phyloP scores from a whole-genome alignment of 1,140 invertebrate species.

The Cardiocondyla obscurior region DNA sequence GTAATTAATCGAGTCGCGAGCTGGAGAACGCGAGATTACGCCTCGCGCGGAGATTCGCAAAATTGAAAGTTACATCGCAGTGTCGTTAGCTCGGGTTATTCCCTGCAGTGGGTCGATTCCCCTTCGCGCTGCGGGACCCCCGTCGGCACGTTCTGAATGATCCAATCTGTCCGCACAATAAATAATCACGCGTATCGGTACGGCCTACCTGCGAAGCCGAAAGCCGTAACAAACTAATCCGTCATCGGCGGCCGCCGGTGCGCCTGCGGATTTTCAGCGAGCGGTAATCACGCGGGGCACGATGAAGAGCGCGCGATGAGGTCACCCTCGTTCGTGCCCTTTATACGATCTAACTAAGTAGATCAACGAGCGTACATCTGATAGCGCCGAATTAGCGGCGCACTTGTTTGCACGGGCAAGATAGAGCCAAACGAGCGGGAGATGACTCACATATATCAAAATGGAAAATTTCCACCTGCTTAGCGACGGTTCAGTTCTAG shows the following conservation, averaged over 20 bases:
- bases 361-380: conserved; percentile 22
- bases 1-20: background rate
- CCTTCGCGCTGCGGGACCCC: conserved; percentile 60
- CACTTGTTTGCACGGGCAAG: conserved; percentile 13
- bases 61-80: conserved; percentile 65
- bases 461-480: background rate
- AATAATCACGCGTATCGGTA: conserved; percentile 76
- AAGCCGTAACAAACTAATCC: conserved; percentile 78
- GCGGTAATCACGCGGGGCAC: conserved; percentile 35
- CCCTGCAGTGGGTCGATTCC: conserved; percentile 62
- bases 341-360: conserved; percentile 9
- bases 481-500: background rate
- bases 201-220: conserved; percentile 69
- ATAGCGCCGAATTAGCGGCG: background rate
- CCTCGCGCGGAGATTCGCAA: conserved; percentile 31
- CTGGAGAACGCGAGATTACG: background rate
- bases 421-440: background rate
- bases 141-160: conserved; percentile 72
- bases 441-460: background rate
- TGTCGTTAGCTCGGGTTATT: conserved; percentile 69
- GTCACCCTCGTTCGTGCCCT: background rate
- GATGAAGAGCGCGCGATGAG: background rate
- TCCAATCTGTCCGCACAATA: conserved; percentile 78
- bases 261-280: conserved; percentile 51
- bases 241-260: conserved; percentile 66